A percentile compares a stretch with the other conserved stretches of the same genome.
Evolutionary conservation across 2,797 vertebrate genomes (phyloP).

Genomic region (Oreortyx pictus): DNA sequence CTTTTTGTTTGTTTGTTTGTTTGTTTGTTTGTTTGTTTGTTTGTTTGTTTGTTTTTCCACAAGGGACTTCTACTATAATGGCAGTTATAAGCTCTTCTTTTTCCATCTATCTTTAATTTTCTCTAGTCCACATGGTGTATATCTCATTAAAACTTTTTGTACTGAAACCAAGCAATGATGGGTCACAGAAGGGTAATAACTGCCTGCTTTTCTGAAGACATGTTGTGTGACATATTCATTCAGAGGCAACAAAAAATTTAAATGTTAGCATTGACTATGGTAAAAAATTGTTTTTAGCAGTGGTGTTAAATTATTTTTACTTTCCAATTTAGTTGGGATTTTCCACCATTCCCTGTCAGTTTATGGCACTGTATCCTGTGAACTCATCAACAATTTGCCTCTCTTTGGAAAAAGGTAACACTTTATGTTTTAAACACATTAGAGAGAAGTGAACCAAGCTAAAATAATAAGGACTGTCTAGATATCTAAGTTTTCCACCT

Average conservation of each 20-base stretch:
- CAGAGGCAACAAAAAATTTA: not conserved
- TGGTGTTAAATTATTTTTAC: not conserved
- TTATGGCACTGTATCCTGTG: not conserved
- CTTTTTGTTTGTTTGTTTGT: not conserved
- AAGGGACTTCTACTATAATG: not conserved
- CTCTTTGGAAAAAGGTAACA: not conserved
- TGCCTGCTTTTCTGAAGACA: not conserved
- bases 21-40: not conserved
- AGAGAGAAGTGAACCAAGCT: not conserved
- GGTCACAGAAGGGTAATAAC: not conserved
- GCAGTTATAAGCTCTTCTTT: not conserved
- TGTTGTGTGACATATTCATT: not conserved
- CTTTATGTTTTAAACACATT: not conserved
- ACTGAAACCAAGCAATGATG: not conserved
- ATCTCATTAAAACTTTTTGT: not conserved
- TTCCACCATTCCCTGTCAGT: not conserved
- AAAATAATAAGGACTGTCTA: not conserved
- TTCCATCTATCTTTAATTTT: not conserved
- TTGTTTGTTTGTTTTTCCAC: too few relatives aligned
- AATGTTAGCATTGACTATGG: not conserved
- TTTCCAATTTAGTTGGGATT: fast-evolving
- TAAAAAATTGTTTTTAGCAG: not conserved
- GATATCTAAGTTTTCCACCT: not conserved
- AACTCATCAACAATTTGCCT: not conserved
- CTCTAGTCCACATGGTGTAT: not conserved